Conservation (phyloP, 2,113 vertebrate species). For the Patagioenas fasciata region DNA sequence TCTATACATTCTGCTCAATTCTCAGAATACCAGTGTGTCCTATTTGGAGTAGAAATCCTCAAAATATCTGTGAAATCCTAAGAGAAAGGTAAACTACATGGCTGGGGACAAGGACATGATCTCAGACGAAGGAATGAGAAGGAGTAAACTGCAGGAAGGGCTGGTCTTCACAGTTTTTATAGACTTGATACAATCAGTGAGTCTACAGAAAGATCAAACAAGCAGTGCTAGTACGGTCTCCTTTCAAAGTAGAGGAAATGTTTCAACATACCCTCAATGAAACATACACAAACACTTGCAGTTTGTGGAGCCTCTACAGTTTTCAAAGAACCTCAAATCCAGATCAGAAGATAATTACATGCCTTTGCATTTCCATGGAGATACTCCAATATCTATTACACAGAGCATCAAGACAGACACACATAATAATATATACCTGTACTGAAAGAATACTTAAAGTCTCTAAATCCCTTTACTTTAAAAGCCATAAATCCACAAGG, state of each 20-base stretch:
- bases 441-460: not conserved
- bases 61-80: not conserved
- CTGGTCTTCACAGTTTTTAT: not conserved
- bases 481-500: not conserved
- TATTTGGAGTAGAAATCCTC: not conserved
- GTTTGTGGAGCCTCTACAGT: not conserved
- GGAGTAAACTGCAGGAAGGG: not conserved
- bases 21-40: not conserved
- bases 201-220: not conserved
- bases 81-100: not conserved
- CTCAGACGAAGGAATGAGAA: not conserved
- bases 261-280: not conserved
- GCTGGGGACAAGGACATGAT: not conserved
- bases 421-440: not conserved
- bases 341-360: not conserved
- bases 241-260: not conserved
- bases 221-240: not conserved
- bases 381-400: not conserved
- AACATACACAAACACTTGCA: not conserved
- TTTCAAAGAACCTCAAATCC: not conserved
- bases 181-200: not conserved
- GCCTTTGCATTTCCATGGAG: not conserved
- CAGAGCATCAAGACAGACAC: not conserved
- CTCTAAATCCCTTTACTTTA: not conserved
- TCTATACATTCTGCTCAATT: not conserved